These are phyloP conservation scores for Enteromius afrohamiltoni DNA, from an alignment of 2,797 vertebrate species.

Conservation along the genomic window DNA sequence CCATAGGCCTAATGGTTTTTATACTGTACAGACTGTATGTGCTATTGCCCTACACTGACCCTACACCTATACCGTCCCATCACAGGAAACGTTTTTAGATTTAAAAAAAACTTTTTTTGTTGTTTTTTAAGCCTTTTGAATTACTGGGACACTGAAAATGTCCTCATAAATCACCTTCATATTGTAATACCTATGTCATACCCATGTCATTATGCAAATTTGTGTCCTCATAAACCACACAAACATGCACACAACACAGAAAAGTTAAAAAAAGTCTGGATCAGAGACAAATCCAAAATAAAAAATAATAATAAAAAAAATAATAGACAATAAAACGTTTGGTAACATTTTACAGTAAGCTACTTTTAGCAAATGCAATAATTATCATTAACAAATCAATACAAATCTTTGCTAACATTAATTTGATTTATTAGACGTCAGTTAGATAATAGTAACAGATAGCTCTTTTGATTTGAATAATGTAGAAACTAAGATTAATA, in stretches of 20 bases:
- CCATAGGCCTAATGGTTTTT: too few species aligned
- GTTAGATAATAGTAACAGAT: neutral
- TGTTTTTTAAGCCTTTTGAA: too few species aligned
- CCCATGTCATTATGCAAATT: too few species aligned
- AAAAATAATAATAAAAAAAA: neutral
- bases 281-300: neutral
- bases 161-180: too few species aligned
- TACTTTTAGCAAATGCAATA: neutral
- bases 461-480: neutral
- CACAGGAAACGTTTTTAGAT: too few species aligned
- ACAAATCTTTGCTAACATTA: neutral
- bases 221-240: neutral
- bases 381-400: neutral
- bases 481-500: neutral
- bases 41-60: too few species aligned
- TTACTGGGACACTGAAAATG: too few species aligned
- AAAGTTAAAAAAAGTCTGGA: neutral
- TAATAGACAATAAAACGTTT: neutral
- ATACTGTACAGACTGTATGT: too few species aligned
- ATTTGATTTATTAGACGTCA: neutral
- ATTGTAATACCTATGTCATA: too few species aligned
- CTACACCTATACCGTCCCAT: too few species aligned
- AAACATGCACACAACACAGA: neutral
- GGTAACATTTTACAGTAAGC: neutral
- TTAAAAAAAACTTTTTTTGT: too few species aligned